Base-by-base conservation (phyloP, 2,888 invertebrate genomes). In the Cyrtodaria siliqua region DNA sequence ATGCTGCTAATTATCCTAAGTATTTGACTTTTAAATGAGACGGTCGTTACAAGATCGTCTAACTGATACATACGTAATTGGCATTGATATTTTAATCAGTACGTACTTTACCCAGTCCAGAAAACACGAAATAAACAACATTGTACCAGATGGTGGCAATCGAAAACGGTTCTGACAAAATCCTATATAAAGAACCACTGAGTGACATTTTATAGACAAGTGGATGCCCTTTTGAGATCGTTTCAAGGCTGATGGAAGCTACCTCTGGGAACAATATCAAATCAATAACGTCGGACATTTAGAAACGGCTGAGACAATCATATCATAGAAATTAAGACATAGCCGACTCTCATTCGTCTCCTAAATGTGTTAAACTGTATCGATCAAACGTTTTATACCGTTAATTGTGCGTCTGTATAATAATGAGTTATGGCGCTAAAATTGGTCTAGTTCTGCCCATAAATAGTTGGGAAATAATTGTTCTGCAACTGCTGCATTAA, bases 301-400 rank as follows among this genome's bases (percentile, higher is more conserved):
- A 24, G 23, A n/a, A 52, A 40, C 26, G 52, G 44, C 53, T 53
- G 44, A 59, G 60, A 60, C 68, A 29, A 27, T 26, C 20, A 49
- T 52, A 52, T 52, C 38, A 60, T 60, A 68, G 52, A 68, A 60
- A 68, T 59, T 42, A 44, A 40, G 53, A 40, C 52, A 9, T 26
- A 29, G 42, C 50, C 26, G 52, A 29, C 52, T 60, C 60, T 53
- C 38, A 24, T 29, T 55, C 27, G 60, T 26, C 20, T 16, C 18
- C 24, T 4, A 27, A 52, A n/a, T 26, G 60, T 47, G 60, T 29
- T 50, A 60, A 68, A 68, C 44, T 40, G 60, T 60, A 52, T 60
- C 42, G 60, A 59, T 42, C 68, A 53, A 52, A 59, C 44, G 52
- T 24, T 27, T 53, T 26, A 24, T 26, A 16, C 18, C 53, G 14